Evolutionary conservation across 2,113 vertebrate species (phyloP).

Genomic region (Pholis gunnellus): DNA sequence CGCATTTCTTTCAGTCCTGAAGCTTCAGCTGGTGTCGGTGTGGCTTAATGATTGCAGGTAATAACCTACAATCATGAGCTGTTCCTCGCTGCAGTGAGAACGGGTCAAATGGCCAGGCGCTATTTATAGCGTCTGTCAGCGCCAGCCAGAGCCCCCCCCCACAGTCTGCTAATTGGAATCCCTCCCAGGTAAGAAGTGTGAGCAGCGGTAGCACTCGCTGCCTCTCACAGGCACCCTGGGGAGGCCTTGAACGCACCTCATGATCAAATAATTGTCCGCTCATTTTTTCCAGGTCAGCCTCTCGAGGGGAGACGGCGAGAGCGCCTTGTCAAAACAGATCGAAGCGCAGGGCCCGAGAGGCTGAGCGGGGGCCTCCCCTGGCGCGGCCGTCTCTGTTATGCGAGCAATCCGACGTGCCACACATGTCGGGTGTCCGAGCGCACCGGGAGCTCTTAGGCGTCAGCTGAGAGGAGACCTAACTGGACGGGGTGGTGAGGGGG

Average conservation of each 20-base stretch:
- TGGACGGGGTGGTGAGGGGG: conserved; percentile 8
- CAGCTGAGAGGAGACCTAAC: conserved; percentile 63
- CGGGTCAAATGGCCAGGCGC: conserved; percentile 62
- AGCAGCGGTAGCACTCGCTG: conserved; percentile 40
- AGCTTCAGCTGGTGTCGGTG: not conserved
- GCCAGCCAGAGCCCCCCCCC: conserved; percentile 32
- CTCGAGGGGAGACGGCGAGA: conserved; percentile 61
- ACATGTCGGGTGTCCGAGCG: conserved; percentile 73
- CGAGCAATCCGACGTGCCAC: conserved; percentile 74
- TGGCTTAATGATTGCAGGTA: conserved; percentile 32
- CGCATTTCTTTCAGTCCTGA: not conserved
- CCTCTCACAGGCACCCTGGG: conserved; percentile 29
- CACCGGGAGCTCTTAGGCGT: conserved; percentile 67
- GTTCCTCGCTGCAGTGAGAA: conserved; percentile 54
- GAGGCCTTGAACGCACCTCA: conserved; percentile 43
- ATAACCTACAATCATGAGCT: conserved; percentile 25
- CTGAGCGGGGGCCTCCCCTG: conserved; percentile 67
- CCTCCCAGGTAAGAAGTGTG: conserved; percentile 71
- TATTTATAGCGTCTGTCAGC: conserved; percentile 82
- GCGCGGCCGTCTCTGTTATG: conserved; percentile 75
- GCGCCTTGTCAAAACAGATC: conserved; percentile 72
- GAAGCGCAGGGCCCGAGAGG: conserved; percentile 59
- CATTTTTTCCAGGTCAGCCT: conserved; percentile 63
- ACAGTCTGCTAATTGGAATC: conserved; percentile 69
- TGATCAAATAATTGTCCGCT: conserved; percentile 65